A percentile compares a stretch with the other conserved stretches of the same genome.
Conservation (phyloP, 1,140 invertebrate species). For the Pygmarrhopalites habei region DNA sequence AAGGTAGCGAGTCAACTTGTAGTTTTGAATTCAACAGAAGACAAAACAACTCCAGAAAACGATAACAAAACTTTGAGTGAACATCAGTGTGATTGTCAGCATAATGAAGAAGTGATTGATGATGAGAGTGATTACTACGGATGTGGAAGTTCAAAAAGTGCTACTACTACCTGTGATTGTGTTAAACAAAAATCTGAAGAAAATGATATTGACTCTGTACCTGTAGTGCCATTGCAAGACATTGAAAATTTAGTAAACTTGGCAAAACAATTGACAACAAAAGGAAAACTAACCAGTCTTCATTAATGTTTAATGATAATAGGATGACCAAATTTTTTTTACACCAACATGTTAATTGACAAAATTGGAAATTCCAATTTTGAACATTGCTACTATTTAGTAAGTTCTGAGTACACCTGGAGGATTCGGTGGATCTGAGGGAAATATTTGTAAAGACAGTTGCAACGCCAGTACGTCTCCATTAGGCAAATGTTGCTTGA, state of each 20-base stretch:
- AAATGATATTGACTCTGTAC: background rate
- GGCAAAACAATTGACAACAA: background rate
- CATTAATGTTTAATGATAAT: too few species aligned
- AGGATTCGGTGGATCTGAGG: too few species aligned
- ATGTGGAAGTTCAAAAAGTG: too few species aligned
- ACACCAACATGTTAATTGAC: too few species aligned
- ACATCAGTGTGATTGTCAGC: background rate
- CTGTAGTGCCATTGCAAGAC: background rate
- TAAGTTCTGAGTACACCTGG: too few species aligned
- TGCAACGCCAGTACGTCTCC: background rate
- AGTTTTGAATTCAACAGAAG: conserved; percentile 7
- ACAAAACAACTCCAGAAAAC: background rate
- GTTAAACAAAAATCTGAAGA: background rate
- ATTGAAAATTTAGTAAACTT: background rate
- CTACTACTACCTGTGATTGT: too few species aligned
- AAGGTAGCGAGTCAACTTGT: conserved; percentile 48
- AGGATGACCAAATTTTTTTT: too few species aligned
- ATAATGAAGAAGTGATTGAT: background rate
- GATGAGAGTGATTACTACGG: background rate
- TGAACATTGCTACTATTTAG: too few species aligned
- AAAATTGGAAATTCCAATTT: too few species aligned
- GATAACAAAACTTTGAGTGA: background rate
- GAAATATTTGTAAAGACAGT: too few species aligned
- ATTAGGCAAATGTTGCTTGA: background rate
- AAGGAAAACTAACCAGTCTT: too few species aligned